Conservation (phyloP, 1,140 invertebrate species). For the Grapholita molesta region DNA sequence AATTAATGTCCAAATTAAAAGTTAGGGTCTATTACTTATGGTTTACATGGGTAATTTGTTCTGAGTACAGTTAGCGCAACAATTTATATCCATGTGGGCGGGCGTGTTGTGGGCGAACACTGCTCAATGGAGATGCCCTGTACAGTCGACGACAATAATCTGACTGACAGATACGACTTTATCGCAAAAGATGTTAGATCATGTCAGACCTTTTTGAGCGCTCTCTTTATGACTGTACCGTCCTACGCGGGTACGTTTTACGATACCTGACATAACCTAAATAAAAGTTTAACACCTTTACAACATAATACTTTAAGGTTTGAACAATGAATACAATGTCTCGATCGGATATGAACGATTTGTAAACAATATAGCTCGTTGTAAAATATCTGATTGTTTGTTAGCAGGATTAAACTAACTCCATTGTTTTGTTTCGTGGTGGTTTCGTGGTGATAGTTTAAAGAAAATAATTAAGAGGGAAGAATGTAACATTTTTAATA, state of each 20-base stretch:
- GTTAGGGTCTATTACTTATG: conserved; percentile 42
- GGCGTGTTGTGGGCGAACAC: conserved; percentile 55
- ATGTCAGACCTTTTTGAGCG: neutral
- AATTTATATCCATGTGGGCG: conserved; percentile 65
- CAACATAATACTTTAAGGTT: conserved; percentile 30
- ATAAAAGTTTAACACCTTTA: conserved; percentile 52
- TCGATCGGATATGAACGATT: conserved; percentile 21
- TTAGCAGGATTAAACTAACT: neutral
- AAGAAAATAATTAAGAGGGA: neutral
- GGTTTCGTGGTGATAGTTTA: neutral
- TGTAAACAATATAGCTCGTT: conserved; percentile 22
- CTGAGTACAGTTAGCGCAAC: conserved; percentile 59
- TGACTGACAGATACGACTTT: neutral
- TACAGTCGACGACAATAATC: neutral
- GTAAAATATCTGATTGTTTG: neutral
- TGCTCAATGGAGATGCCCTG: conserved; percentile 60
- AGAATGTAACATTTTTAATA: neutral
- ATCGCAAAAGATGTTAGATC: neutral
- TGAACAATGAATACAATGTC: conserved; percentile 33
- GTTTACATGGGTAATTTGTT: conserved; percentile 59
- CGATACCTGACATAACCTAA: conserved; percentile 47
- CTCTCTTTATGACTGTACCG: conserved; percentile 37
- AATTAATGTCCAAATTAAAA: conserved; percentile 34
- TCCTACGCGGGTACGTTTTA: conserved; percentile 57
- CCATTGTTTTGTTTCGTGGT: neutral